Conservation (phyloP, 2,797 vertebrate species). For the Tarsius wallacei region DNA sequence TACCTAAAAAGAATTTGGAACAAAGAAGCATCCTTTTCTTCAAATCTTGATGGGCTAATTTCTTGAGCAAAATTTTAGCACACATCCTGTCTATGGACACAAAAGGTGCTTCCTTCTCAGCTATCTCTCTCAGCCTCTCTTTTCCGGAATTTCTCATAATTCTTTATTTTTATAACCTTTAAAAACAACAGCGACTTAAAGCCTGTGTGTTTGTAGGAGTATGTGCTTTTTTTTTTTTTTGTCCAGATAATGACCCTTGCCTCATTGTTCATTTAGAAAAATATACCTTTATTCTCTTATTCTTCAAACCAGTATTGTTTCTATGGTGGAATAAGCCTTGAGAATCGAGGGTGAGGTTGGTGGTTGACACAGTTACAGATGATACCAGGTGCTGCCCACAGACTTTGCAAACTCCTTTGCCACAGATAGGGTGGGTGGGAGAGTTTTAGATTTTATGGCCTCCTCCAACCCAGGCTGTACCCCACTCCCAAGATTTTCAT, state of each 20-base stretch:
- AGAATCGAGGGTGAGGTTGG: background rate
- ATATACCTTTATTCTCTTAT: background rate
- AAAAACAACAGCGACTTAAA: background rate
- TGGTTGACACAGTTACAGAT: background rate
- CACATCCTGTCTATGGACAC: background rate
- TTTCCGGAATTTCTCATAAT: background rate
- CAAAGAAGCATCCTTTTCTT: background rate
- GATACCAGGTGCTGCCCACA: background rate
- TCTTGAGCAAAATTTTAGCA: background rate
- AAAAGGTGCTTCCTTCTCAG: background rate
- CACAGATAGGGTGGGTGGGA: background rate
- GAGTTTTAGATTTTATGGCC: fast-evolving
- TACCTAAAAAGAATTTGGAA: background rate
- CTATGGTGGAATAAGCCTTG: slow-evolving; percentile 21
- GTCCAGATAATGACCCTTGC: background rate
- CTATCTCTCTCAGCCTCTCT: background rate
- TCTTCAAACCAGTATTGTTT: slow-evolving; percentile 66
- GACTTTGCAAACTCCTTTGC: fast-evolving
- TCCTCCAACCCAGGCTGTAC: background rate
- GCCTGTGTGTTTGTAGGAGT: background rate
- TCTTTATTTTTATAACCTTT: background rate
- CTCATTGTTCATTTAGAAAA: background rate
- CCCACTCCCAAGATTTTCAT: background rate
- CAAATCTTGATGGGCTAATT: background rate
- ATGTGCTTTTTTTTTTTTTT: background rate